Evolutionary conservation across 2,797 vertebrate genomes (phyloP).

Genomic region (Oreochromis mossambicus): DNA sequence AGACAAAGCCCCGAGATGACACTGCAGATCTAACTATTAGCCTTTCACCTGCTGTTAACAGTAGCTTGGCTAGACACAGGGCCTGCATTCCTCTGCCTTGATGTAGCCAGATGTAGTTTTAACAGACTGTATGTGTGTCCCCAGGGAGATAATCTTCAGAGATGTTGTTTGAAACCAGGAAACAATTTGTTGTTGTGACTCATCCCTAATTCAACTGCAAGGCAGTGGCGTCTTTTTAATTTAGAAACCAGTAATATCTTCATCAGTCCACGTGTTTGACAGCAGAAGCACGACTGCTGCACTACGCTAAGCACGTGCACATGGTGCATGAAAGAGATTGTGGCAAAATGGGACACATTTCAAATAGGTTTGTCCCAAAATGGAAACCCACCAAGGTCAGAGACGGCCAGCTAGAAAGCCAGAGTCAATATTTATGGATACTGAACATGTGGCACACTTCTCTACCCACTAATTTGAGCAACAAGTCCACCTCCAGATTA

Average conservation of each 20-base stretch:
- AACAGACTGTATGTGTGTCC: slow-evolving; percentile 64
- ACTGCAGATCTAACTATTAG: slow-evolving; percentile 91
- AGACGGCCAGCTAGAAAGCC: slow-evolving; percentile 84
- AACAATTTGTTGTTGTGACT: slow-evolving; percentile 32
- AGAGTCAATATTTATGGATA: slow-evolving; percentile 93
- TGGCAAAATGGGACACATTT: slow-evolving; percentile 67
- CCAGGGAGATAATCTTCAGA: slow-evolving; percentile 53
- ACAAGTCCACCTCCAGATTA: slow-evolving; percentile 81
- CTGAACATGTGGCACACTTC: slow-evolving; percentile 83
- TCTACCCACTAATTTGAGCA: slow-evolving; percentile 89
- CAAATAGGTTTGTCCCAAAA: slow-evolving; percentile 73
- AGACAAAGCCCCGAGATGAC: slow-evolving; percentile 89
- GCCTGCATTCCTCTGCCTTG: slow-evolving; percentile 83
- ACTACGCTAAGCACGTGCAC: slow-evolving; percentile 27
- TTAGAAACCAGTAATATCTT: slow-evolving; percentile 59
- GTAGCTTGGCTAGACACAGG: slow-evolving; percentile 87
- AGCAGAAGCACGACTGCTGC: slow-evolving; percentile 66
- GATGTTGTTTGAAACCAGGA: slow-evolving; percentile 38
- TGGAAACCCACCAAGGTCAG: slow-evolving; percentile 89
- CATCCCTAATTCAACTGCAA: slow-evolving; percentile 30
- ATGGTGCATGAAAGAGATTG: slow-evolving; percentile 63
- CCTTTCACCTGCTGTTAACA: slow-evolving; percentile 91
- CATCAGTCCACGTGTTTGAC: slow-evolving; percentile 72
- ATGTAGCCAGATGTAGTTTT: slow-evolving; percentile 66
- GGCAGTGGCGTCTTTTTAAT: slow-evolving; percentile 54